Conservation (phyloP, 2,888 invertebrate genomes). For the Antheraea assamensis region DNA sequence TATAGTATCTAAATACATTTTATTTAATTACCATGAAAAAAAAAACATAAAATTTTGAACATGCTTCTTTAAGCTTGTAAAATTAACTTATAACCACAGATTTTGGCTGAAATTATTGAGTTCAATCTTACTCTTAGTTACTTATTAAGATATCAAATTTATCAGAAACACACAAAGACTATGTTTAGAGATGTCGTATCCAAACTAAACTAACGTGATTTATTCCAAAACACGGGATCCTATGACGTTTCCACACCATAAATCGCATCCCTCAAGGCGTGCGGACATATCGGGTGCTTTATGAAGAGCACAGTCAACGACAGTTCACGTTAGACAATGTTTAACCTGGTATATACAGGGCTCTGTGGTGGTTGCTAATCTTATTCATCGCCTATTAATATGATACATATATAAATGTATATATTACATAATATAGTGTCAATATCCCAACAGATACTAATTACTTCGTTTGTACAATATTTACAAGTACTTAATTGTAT, state of each 20-base stretch:
- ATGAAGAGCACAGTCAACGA: constrained; percentile 72
- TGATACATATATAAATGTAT: neutral
- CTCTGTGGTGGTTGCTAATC: neutral
- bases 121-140: neutral
- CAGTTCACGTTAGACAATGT: constrained; percentile 46
- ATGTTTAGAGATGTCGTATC: constrained; percentile 59
- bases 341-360: constrained; percentile 34
- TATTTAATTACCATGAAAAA: too few relatives aligned
- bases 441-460: too few relatives aligned
- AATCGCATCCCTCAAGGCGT: constrained; percentile 77
- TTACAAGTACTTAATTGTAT: too few relatives aligned
- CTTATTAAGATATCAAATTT: constrained; percentile 5
- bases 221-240: constrained; percentile 70
- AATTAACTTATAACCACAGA: neutral
- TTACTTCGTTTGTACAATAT: too few relatives aligned
- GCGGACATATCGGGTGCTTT: constrained; percentile 72
- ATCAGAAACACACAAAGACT: constrained; percentile 15
- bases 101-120: neutral
- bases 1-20: neutral
- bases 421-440: neutral
- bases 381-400: neutral
- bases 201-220: constrained; percentile 76
- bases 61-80: neutral
- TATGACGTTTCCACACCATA: constrained; percentile 81
- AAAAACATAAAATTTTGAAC: too few relatives aligned